Evolutionary conservation across 2,797 vertebrate species (phyloP), one percentile per base, ranked within the genome.

Genomic region (Tokudaia muenninki): DNA sequence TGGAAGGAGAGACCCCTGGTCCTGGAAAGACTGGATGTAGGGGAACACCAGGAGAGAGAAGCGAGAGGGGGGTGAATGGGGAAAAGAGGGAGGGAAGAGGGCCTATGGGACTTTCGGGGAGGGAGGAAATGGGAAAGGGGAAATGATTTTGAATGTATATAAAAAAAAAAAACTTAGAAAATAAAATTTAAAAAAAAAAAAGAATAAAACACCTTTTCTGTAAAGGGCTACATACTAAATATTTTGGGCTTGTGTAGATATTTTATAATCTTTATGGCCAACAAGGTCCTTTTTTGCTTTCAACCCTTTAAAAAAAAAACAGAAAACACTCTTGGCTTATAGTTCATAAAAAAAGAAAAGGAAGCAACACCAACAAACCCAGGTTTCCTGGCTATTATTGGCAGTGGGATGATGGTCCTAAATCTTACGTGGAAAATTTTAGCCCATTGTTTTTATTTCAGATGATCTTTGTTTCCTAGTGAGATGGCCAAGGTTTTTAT

Each of bases 371-470:
- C 34, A 70, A 19, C 67, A 19, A n/a, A 70, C 34, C 6, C 67
- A 44, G 19, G 11, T 65, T 41, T 55, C 6, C 47, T 31, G 17
- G 13, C 12, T 4, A 59, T 34, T 67, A 52, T 55, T 50, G 77
- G 8, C 10, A 47, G 47, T 9, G 26, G 37, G 90, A 13, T 87
- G 55, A n/a, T 80, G 34, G 59, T 74, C 24, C 7, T 44, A 61
- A 3, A 5, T 87, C 29, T 87, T 44, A 37, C 70, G 63, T 24
- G 57, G 67, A 72, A 6, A 72, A 17, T 78, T 92, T 94, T n/a
- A 44, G 44, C 34, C 50, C 78, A 80, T 10, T 82, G 70, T 70
- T 95, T 95, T 72, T 77, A 96, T 80, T 96, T 94, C 52, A 90
- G 61, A 92, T 87, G n/a, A 63, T 17, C 61, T 50, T 83, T 52